Evolutionary conservation across 2,113 vertebrate species (phyloP).

Genomic region (Chaetodon auriga): DNA sequence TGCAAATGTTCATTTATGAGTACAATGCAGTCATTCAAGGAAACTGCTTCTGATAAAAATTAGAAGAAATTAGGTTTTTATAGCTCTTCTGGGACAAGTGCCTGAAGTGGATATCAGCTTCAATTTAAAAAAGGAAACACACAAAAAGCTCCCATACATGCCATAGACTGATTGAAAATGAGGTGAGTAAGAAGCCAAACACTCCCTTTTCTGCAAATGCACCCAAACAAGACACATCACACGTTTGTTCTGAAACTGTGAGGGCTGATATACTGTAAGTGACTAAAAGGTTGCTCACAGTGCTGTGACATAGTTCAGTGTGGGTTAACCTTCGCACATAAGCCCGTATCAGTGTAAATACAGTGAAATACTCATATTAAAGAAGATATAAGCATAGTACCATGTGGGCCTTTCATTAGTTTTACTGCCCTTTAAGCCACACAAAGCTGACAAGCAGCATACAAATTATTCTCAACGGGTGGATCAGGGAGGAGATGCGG

Average conservation of each 20-base stretch:
- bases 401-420: background rate
- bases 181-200: constrained; percentile 42
- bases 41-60: background rate
- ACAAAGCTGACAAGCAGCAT: background rate
- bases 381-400: background rate
- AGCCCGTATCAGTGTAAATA: background rate
- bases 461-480: constrained; percentile 4
- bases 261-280: constrained; percentile 51
- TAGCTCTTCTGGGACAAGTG: background rate
- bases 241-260: constrained; percentile 43
- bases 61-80: background rate
- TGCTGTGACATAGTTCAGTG: background rate
- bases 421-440: background rate
- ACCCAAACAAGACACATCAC: constrained; percentile 63
- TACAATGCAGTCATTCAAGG: background rate
- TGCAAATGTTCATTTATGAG: background rate
- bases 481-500: constrained; percentile 22
- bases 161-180: background rate
- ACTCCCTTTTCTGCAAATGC: constrained; percentile 49
- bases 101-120: background rate
- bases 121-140: background rate
- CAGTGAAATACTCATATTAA: background rate
- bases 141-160: background rate
- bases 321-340: background rate
- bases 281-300: constrained; percentile 40